Evolutionary conservation across 2,888 invertebrate species (phyloP).

Genomic region (Sinentomon sp.): DNA sequence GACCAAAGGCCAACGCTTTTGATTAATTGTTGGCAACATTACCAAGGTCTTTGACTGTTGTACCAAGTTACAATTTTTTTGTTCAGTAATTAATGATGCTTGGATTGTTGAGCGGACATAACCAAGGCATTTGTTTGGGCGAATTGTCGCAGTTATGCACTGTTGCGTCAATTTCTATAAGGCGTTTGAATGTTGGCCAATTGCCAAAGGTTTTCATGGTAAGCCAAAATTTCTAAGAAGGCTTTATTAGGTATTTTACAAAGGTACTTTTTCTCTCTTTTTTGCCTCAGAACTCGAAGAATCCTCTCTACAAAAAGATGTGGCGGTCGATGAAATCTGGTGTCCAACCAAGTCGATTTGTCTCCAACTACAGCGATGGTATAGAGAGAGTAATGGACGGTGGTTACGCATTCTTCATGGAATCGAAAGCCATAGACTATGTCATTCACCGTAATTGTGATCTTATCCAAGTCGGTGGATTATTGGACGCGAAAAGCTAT

Average conservation of each 20-base stretch:
- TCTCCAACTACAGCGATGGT: constrained; percentile 43
- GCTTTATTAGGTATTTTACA: too few species aligned
- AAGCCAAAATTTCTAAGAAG: too few species aligned
- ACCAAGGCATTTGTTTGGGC: too few species aligned
- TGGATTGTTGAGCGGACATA: neutral
- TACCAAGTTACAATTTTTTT: too few species aligned
- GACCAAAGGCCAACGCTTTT: too few species aligned
- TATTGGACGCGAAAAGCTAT: constrained; percentile 67
- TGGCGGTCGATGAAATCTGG: constrained; percentile 51
- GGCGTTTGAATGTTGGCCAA: too few species aligned
- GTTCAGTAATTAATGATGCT: neutral
- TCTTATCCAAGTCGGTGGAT: constrained; percentile 57
- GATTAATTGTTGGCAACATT: too few species aligned
- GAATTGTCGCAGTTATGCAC: too few species aligned
- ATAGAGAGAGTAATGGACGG: constrained; percentile 44
- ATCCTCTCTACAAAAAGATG: constrained; percentile 52
- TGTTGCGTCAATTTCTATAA: too few species aligned
- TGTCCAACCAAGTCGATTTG: constrained; percentile 38
- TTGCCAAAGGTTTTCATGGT: too few species aligned
- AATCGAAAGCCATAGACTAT: constrained; percentile 67
- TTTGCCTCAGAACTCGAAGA: constrained; percentile 37
- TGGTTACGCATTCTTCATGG: constrained; percentile 96
- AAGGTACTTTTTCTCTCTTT: neutral
- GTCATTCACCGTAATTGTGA: constrained; percentile 54
- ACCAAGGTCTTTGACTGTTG: too few species aligned